Base-by-base conservation (phyloP, 2,888 invertebrate species). In the Phalangium opilio region DNA sequence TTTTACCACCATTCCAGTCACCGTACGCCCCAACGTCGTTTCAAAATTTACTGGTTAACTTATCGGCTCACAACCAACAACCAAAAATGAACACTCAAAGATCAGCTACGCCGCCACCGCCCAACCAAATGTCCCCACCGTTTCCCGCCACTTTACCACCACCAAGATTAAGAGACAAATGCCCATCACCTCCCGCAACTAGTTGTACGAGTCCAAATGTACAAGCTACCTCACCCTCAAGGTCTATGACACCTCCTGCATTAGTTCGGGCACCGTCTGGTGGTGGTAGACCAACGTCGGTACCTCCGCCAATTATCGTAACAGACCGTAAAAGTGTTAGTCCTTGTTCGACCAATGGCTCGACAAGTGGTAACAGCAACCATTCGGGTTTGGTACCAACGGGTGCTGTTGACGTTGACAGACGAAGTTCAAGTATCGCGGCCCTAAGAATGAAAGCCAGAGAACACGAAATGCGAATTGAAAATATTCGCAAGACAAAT, bases 371-470 rank as follows among this genome's bases (percentile, higher is more conserved):
- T 4, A 27, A 27, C 27, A 27, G 27, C 8, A 27, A 27, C 27
- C 27, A 27, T 27, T 27, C 27, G 27, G 38, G 38, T 17, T 10
- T 38, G 15, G 15, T 38, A 38, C 38, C 38, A 8, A 4, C 27
- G 27, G 40, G 45, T 18, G 44, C 51, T 14, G 43, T 49, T 5
- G 50, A 52, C 20, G 10, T 50, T 11, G 34, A 77, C 75, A 35
- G 51, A 11, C 43, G 55, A 18, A 52, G 50, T 34, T 52, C 55
- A n/a, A 87, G 87, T 61, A 89, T 89, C 58, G 87, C 86, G 1
- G 81, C 84, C 0, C 69, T 90, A 35, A 72, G 90, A 55, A 73
- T 86, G 59, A 87, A 87, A 58, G 90, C 90, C 1, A 73, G 89
- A 44, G 89, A 90, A 64, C 87, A 89, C 64, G 87, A 89, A 65